phyloP scores from a whole-genome alignment of 2,113 vertebrate genomes.

The Poecile atricapillus region DNA sequence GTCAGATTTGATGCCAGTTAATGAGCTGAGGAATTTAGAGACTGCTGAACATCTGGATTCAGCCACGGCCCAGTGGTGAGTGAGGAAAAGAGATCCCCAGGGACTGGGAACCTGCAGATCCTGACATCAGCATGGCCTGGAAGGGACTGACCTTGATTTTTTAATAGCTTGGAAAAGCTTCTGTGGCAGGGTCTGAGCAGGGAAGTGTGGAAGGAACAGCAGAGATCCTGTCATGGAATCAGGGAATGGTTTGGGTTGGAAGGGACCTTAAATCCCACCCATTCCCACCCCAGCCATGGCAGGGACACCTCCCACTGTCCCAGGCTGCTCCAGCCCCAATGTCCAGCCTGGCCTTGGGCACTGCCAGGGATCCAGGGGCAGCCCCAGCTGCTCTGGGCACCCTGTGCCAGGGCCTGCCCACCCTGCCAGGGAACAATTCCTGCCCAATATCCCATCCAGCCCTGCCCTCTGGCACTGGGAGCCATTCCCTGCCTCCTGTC shows the following conservation, averaged over 20 bases:
- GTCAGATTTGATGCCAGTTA: neutral
- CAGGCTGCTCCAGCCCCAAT: neutral
- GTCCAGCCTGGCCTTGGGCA: neutral
- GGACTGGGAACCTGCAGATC: neutral
- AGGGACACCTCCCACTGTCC: neutral
- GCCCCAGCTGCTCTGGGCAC: neutral
- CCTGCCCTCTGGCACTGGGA: neutral
- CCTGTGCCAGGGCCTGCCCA: neutral
- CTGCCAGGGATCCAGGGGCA: neutral
- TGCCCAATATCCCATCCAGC: neutral
- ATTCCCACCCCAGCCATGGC: neutral
- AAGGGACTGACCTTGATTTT: neutral
- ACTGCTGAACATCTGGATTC: neutral
- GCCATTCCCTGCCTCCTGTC: neutral
- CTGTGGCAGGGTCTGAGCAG: neutral
- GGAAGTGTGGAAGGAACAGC: neutral
- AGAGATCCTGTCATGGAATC: neutral
- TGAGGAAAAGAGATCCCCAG: neutral
- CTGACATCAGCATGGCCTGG: accelerated
- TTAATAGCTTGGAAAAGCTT: neutral
- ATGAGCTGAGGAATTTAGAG: neutral
- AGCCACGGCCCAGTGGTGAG: neutral
- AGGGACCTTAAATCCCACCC: accelerated
- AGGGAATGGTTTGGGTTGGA: neutral
- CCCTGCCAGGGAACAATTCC: neutral